Base-by-base conservation (phyloP, 2,797 vertebrate species). In the Poliocrania exsul region DNA sequence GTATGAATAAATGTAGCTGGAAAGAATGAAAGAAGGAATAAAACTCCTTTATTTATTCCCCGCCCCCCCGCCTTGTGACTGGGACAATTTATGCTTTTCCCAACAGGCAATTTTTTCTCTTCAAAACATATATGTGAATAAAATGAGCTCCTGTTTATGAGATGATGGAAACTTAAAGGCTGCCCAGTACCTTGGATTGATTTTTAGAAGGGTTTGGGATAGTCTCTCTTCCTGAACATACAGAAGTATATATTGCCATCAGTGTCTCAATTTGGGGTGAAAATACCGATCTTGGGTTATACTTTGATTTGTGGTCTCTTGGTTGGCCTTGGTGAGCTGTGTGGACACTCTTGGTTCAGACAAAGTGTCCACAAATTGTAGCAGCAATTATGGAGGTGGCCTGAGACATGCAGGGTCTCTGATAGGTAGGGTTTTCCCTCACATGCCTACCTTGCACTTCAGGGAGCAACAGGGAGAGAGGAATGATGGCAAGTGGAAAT, bases 201-300 rank as follows among this genome's bases (percentile, higher is more conserved):
- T 31, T 88, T 80, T 64, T 35, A 35, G 38, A 31, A 51, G 19
- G 2, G 5, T 35, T 91, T 81, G 50, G 24, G 25, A 2, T 56
- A 29, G 42, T 87, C 5, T 80, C 0, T 47, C 85, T 72, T 66
- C 40, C 23, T 57, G 37, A 80, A 56, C 17, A 5, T 19, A 31
- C 3, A 54, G 31, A 15, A 92, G 28, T 21, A 3, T 60, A 5
- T 16, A 57, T 40, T 73, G 26, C 13, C 1, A 1, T 56, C 2
- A 1, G 5, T 51, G 10, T 80, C 23, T 90, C 21, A 33, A 12
- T 20, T 33, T 0, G 0, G 11, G 19, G 17, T 54, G 44, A 58
- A 75, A 80, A 72, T 11, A 12, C 14, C 31, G 8, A 26, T 69
- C 16, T 62, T 2, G 1, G 6, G 10, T 51, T 86, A 35, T 57